A percentile compares a stretch with the other conserved stretches of the same genome.
These are phyloP conservation scores for Pogonomyrmex californicus DNA, from an alignment of 1,140 invertebrate species.

Conservation along the genomic window DNA sequence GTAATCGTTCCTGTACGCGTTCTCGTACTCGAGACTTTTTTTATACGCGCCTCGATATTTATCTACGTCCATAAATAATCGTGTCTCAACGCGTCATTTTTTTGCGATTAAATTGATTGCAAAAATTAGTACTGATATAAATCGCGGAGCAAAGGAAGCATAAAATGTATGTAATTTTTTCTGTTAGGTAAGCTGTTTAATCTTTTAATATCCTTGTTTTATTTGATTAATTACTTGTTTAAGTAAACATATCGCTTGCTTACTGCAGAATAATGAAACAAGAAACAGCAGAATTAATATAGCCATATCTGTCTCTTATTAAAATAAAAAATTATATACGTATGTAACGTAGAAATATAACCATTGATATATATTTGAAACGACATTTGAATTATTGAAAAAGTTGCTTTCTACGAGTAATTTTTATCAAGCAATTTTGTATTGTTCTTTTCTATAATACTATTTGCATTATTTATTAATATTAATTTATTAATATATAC, in stretches of 20 bases:
- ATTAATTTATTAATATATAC: neutral
- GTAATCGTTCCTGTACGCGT: conserved; percentile 9
- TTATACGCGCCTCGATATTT: neutral
- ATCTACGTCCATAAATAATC: neutral
- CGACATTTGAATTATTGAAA: conserved; percentile 1
- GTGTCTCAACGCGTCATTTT: neutral
- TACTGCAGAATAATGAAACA: neutral
- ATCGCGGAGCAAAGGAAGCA: neutral
- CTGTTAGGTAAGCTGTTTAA: neutral
- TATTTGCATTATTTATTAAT: neutral
- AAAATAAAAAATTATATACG: neutral
- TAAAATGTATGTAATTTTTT: neutral
- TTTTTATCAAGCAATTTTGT: neutral
- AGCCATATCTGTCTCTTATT: neutral
- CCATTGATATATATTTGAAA: neutral
- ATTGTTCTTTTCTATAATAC: neutral
- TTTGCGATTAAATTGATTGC: neutral
- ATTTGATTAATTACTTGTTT: neutral
- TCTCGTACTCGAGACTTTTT: neutral
- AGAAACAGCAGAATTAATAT: neutral
- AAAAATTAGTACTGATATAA: neutral
- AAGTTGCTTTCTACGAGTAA: neutral
- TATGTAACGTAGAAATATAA: neutral
- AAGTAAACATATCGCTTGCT: neutral
- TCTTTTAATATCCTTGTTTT: neutral